Conservation (phyloP, 2,888 invertebrate genomes). For the Argynnis bischoffii region DNA sequence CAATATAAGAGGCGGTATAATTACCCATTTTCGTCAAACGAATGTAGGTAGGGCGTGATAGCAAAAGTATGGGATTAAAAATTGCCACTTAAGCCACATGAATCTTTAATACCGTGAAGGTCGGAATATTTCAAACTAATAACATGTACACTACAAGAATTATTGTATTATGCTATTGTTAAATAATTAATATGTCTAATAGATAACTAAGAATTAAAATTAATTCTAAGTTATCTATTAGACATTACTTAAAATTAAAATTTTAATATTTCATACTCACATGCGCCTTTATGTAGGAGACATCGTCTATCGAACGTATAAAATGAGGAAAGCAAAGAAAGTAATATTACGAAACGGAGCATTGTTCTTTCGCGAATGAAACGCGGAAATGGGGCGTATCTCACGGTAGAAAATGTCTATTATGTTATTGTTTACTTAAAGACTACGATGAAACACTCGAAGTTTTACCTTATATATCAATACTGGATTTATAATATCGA, state of each 20-base stretch:
- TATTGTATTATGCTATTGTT: background rate
- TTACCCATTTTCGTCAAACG: no score
- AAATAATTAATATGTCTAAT: no score
- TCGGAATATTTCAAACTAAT: no score
- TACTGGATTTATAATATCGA: background rate
- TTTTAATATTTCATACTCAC: slow-evolving; percentile 48
- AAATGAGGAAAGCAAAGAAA: slow-evolving; percentile 44
- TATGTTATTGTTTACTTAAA: slow-evolving; percentile 21
- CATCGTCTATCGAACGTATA: slow-evolving; percentile 50
- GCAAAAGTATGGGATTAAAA: no score
- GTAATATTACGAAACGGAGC: slow-evolving; percentile 44
- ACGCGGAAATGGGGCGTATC: slow-evolving; percentile 43
- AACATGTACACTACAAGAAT: no score
- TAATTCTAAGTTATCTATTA: no score
- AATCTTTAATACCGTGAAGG: no score
- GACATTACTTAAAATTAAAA: background rate
- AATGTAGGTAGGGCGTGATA: no score
- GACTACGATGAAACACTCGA: slow-evolving; percentile 12
- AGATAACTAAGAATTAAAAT: background rate
- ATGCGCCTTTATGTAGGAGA: slow-evolving; percentile 49
- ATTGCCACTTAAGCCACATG: no score
- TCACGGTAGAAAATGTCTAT: slow-evolving; percentile 42
- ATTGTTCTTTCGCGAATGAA: slow-evolving; percentile 48
- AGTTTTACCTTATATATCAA: background rate
- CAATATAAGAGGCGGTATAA: no score